phyloP scores from a whole-genome alignment of 2,888 invertebrate genomes.

The Rhynchonema sp. region DNA sequence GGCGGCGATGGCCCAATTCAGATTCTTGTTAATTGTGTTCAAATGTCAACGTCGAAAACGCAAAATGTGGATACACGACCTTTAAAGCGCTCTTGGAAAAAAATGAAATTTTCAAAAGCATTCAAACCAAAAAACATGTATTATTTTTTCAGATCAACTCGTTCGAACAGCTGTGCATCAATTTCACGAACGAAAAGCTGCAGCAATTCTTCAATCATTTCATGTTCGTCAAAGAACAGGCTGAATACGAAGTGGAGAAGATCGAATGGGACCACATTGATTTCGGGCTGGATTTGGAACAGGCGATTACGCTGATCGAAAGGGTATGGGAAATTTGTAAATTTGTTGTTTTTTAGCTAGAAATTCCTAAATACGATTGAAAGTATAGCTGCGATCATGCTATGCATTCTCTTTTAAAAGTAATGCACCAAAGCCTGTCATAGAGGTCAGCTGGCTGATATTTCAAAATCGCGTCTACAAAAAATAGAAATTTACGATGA shows the following conservation, averaged over 20 bases:
- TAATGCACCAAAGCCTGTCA: too few species aligned
- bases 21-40: too few species aligned
- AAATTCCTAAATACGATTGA: too few species aligned
- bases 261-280: conserved; percentile 62
- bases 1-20: too few species aligned
- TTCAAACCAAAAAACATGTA: not conserved
- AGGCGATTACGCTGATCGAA: conserved; percentile 22
- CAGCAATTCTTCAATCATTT: conserved; percentile 27
- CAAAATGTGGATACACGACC: conserved; percentile 5
- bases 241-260: conserved; percentile 20
- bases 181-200: conserved; percentile 24
- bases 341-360: too few species aligned
- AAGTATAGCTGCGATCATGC: too few species aligned
- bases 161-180: conserved; percentile 26
- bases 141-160: conserved; percentile 16
- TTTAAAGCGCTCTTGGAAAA: too few species aligned
- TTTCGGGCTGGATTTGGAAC: conserved; percentile 38
- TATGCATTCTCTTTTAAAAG: too few species aligned
- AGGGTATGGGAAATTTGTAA: conserved; percentile 12
- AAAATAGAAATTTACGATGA: too few species aligned
- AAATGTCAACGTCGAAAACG: not conserved
- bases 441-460: too few species aligned
- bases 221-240: conserved; percentile 23
- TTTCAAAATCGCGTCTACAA: too few species aligned
- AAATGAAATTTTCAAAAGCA: not conserved